phyloP scores from a whole-genome alignment of 2,888 invertebrate species.

The Quadroppia sp. region DNA sequence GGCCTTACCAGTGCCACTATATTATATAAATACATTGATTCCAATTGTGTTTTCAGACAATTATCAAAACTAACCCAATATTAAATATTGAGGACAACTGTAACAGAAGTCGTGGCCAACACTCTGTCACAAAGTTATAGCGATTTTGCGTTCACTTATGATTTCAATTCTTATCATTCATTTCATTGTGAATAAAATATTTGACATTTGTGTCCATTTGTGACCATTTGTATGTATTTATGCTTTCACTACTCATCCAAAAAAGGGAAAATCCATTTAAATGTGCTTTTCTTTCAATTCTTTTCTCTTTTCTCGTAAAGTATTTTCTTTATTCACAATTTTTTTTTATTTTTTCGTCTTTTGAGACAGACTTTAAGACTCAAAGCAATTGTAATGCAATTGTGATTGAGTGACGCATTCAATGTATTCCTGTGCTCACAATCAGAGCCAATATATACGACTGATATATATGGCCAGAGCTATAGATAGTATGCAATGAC shows the following conservation, averaged over 20 bases:
- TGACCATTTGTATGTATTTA: neutral
- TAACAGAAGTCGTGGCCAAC: slow-evolving; percentile 5
- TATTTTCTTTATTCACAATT: too few species aligned
- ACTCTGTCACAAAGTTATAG: slow-evolving; percentile 15
- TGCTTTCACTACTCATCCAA: neutral
- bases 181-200: slow-evolving; percentile 13
- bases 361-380: neutral
- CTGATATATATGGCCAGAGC: neutral
- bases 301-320: neutral
- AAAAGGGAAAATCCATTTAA: neutral
- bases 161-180: slow-evolving; percentile 22
- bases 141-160: neutral
- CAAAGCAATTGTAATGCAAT: neutral
- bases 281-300: neutral
- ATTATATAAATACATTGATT: slow-evolving; percentile 33
- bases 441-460: neutral
- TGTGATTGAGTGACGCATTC: slow-evolving; percentile 1
- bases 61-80: slow-evolving; percentile 12
- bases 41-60: slow-evolving; percentile 11
- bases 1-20: slow-evolving; percentile 11
- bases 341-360: neutral
- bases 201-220: slow-evolving; percentile 27
- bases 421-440: neutral
- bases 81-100: slow-evolving; percentile 1
- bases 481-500: slow-evolving; percentile 21